phyloP scores from a whole-genome alignment of 2,797 vertebrate genomes.

The Bufotes viridis region DNA sequence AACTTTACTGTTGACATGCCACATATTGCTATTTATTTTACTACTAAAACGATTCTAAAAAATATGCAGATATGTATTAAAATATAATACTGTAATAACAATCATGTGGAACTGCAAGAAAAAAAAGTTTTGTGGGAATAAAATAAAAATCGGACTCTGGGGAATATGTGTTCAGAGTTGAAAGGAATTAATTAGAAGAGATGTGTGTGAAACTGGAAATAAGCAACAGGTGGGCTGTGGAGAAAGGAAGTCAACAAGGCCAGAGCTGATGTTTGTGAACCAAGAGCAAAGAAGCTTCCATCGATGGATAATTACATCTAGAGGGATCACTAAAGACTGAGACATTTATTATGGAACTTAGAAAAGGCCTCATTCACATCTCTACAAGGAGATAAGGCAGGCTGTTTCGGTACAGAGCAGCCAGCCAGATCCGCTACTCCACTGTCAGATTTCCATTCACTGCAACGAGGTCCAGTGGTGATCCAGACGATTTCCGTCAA shows the following conservation, averaged over 20 bases:
- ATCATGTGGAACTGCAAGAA: neutral
- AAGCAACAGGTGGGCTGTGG: constrained; percentile 17
- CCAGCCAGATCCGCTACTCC: too few relatives aligned
- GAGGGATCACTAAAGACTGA: neutral
- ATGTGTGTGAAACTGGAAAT: constrained; percentile 17
- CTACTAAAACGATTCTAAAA: neutral
- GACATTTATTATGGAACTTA: neutral
- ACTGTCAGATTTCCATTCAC: too few relatives aligned
- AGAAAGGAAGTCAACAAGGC: constrained; percentile 22
- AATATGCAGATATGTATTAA: neutral
- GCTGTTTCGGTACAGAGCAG: too few relatives aligned
- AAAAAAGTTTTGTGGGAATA: neutral
- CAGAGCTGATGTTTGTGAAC: neutral
- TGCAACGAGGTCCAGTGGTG: too few relatives aligned
- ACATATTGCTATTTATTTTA: too few relatives aligned
- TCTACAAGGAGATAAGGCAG: too few relatives aligned
- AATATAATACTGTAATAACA: neutral
- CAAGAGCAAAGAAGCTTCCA: neutral
- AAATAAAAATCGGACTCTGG: neutral
- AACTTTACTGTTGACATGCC: neutral
- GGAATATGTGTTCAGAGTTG: neutral
- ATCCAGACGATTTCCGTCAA: too few relatives aligned
- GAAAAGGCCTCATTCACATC: too few relatives aligned
- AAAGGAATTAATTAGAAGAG: constrained; percentile 3
- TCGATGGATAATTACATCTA: neutral